phyloP scores from a whole-genome alignment of 2,888 invertebrate genomes.

The Liposcelis brunnea region DNA sequence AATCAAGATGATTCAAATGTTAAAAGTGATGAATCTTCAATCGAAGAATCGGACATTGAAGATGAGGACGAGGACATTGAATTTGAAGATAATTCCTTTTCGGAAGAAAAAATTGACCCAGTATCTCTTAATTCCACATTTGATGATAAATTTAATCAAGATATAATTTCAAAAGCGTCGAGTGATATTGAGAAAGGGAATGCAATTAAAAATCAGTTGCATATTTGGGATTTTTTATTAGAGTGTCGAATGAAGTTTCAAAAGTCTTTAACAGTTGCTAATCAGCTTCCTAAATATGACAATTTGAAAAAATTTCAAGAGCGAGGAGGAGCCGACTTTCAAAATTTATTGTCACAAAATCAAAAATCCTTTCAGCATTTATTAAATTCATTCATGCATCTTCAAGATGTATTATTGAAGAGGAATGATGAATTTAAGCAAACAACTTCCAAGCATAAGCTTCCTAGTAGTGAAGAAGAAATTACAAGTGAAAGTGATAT shows the following conservation, averaged over 20 bases:
- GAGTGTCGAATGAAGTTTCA: constrained; percentile 80
- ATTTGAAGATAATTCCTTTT: constrained; percentile 3
- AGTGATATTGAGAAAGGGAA: constrained; percentile 19
- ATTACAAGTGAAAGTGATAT: constrained; percentile 42
- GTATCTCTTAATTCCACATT: background rate
- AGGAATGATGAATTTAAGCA: constrained; percentile 22
- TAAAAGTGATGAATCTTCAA: constrained; percentile 7
- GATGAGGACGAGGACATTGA: constrained; percentile 7
- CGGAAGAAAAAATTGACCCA: background rate
- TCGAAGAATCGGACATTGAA: constrained; percentile 9
- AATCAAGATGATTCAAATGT: constrained; percentile 11
- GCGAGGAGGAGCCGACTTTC: constrained; percentile 31
- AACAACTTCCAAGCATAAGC: constrained; percentile 17
- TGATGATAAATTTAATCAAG: constrained; percentile 12
- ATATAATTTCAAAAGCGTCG: constrained; percentile 10
- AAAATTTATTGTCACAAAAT: constrained; percentile 13
- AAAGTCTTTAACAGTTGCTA: constrained; percentile 54
- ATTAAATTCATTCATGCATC: constrained; percentile 32
- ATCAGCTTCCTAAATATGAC: constrained; percentile 57
- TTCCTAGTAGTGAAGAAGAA: constrained; percentile 38
- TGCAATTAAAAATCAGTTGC: constrained; percentile 24
- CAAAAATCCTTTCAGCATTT: constrained; percentile 32
- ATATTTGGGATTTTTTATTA: constrained; percentile 67
- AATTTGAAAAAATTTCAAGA: constrained; percentile 30
- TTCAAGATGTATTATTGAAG: constrained; percentile 23